Conservation (phyloP, 2,113 vertebrate species). For the Platysteira castanea region DNA sequence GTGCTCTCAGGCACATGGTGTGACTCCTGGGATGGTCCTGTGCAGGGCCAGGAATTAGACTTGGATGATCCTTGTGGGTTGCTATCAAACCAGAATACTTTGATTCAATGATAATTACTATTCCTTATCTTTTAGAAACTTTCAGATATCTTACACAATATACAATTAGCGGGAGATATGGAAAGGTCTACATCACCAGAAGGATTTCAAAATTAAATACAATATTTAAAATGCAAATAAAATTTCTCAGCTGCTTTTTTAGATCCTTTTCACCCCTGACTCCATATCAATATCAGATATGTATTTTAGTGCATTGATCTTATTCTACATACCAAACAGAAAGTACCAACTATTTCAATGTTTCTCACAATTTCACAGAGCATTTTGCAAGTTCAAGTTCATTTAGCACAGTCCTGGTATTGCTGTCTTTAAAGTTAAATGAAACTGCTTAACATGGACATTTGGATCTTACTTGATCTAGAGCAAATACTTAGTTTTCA, state of each 20-base stretch:
- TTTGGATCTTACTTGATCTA: background rate
- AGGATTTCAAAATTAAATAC: background rate
- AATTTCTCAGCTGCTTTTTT: background rate
- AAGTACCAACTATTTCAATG: background rate
- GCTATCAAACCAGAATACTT: background rate
- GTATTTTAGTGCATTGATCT: background rate
- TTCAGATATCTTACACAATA: background rate
- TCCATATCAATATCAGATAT: background rate
- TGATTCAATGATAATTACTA: background rate
- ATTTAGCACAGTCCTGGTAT: background rate
- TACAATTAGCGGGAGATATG: background rate
- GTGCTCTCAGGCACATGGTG: background rate
- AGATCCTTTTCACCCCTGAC: background rate
- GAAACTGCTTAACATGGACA: background rate
- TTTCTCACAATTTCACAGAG: background rate
- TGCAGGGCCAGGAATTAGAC: background rate
- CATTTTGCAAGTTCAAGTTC: background rate
- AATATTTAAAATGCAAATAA: background rate
- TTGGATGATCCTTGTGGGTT: too few relatives aligned
- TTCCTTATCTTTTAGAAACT: background rate
- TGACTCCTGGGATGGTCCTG: background rate
- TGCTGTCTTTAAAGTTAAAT: background rate
- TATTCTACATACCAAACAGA: background rate
- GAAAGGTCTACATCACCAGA: background rate
- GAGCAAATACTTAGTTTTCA: background rate